phyloP scores from a whole-genome alignment of 2,113 vertebrate species.

The Typhlomys cinereus region DNA sequence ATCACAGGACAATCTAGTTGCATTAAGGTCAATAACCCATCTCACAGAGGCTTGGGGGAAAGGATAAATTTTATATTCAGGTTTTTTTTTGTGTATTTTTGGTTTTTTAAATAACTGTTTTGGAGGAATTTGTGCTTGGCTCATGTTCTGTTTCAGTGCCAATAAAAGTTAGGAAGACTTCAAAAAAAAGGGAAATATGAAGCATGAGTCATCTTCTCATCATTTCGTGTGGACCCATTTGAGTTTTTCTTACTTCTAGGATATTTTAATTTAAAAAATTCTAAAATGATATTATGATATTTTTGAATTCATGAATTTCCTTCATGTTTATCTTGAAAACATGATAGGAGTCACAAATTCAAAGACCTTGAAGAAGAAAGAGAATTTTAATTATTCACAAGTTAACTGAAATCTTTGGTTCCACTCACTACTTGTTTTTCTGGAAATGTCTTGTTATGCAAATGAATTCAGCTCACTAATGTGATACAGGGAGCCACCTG shows the following conservation, averaged over 20 bases:
- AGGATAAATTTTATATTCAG: constrained; percentile 73
- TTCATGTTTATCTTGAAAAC: background rate
- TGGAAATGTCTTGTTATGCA: background rate
- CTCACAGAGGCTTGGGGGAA: constrained; percentile 69
- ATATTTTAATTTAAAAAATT: background rate
- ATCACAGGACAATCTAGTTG: constrained; percentile 43
- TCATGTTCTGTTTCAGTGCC: constrained; percentile 85
- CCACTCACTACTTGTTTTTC: background rate
- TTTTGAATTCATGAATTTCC: constrained; percentile 34
- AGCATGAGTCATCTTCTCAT: background rate
- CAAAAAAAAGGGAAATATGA: background rate
- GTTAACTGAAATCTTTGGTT: background rate
- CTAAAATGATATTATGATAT: background rate
- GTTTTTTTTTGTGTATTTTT: constrained; percentile 57
- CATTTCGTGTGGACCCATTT: background rate
- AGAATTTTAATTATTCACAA: background rate
- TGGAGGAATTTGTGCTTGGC: constrained; percentile 82
- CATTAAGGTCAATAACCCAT: constrained; percentile 57
- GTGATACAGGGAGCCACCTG: constrained; percentile 68
- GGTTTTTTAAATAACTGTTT: constrained; percentile 62
- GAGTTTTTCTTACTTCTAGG: background rate
- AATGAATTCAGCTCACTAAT: background rate
- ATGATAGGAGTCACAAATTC: background rate
- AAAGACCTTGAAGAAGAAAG: constrained; percentile 21
- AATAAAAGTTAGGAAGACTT: constrained; percentile 87